A percentile compares a stretch with the other conserved stretches of the same genome.
Conservation (phyloP, 1,140 invertebrate species). For the Ptiloglossa arizonensis region DNA sequence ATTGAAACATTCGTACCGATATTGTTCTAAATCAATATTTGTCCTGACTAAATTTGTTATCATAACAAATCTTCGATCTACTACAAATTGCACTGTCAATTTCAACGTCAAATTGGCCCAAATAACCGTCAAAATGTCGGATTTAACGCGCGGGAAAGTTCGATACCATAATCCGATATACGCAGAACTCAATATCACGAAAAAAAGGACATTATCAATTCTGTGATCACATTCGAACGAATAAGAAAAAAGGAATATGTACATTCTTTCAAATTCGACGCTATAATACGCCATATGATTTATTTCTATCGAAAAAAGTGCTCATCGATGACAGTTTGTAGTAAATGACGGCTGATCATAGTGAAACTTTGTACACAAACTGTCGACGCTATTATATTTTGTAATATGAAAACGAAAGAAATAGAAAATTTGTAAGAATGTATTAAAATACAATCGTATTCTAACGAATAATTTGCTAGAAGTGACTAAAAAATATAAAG, state of each 20-base stretch:
- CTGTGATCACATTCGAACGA: too few relatives aligned
- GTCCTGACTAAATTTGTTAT: background rate
- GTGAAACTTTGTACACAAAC: background rate
- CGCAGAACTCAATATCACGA: too few relatives aligned
- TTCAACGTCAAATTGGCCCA: too few relatives aligned
- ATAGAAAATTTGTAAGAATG: background rate
- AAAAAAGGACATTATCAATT: too few relatives aligned
- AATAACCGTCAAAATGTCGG: too few relatives aligned
- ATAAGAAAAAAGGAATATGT: background rate
- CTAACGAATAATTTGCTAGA: background rate
- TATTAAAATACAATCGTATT: background rate
- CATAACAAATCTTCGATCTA: too few relatives aligned
- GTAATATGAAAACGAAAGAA: background rate
- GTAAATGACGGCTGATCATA: background rate
- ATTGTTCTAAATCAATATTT: too few relatives aligned
- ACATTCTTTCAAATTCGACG: too few relatives aligned
- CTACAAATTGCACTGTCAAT: too few relatives aligned
- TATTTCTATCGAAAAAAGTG: background rate
- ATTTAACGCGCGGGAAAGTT: too few relatives aligned
- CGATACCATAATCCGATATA: too few relatives aligned
- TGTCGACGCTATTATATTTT: background rate
- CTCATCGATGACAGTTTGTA: slow-evolving; percentile 6
- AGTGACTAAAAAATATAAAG: too few relatives aligned
- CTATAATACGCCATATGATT: background rate
- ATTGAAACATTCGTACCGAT: background rate